phyloP scores from a whole-genome alignment of 1,140 invertebrate species.

The Drosophila insularis region DNA sequence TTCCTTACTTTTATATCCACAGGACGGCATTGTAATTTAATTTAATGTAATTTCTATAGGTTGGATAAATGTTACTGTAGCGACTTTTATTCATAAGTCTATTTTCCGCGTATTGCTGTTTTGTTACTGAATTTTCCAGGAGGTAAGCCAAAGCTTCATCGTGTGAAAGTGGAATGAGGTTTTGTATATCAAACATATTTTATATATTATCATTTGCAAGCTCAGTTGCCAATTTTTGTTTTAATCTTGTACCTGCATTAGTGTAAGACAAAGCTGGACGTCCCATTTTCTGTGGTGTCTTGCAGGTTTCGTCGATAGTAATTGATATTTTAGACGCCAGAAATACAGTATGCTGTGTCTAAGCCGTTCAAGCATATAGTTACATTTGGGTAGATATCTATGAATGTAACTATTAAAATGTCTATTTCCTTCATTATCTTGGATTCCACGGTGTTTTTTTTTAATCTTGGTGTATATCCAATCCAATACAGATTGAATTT shows the following conservation, averaged over 20 bases:
- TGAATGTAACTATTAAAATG: conserved; percentile 23
- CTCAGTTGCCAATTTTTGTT: too few relatives aligned
- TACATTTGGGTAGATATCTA: conserved; percentile 39
- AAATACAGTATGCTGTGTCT: conserved; percentile 38
- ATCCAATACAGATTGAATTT: conserved; percentile 21
- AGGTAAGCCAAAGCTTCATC: conserved; percentile 29
- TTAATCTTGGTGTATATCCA: conserved; percentile 19
- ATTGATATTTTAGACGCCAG: conserved; percentile 32
- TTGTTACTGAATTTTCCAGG: conserved; percentile 23
- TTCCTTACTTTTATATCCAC: conserved; percentile 13
- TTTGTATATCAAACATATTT: conserved; percentile 1
- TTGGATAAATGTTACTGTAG: conserved; percentile 10
- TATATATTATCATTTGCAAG: too few relatives aligned
- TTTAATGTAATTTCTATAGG: not conserved
- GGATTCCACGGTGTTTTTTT: not conserved
- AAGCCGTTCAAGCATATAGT: conserved; percentile 19
- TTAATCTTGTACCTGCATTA: conserved; percentile 4
- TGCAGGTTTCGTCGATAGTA: conserved; percentile 24
- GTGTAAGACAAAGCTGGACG: conserved; percentile 21
- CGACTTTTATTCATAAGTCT: conserved; percentile 24
- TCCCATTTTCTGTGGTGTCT: conserved; percentile 28
- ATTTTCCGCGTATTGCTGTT: conserved; percentile 31
- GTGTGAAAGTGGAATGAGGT: conserved; percentile 8
- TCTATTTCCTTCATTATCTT: not conserved
- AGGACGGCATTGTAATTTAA: conserved; percentile 1